phyloP scores from a whole-genome alignment of 2,888 invertebrate genomes.

The Yponomeuta sedellus region DNA sequence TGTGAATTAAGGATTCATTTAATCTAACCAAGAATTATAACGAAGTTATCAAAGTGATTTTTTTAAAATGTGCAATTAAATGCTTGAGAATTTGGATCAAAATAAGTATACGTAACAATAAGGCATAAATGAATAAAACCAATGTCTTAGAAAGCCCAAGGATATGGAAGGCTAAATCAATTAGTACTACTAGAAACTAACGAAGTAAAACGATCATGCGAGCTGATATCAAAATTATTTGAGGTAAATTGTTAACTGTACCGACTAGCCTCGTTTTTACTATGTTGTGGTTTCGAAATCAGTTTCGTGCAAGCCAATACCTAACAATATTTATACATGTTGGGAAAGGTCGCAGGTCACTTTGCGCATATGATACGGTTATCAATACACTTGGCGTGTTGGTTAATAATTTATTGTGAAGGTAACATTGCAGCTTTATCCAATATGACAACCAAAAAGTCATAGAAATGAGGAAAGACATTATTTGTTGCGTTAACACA shows the following conservation, averaged over 20 bases:
- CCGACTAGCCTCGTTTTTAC: not conserved
- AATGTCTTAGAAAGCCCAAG: conserved; percentile 39
- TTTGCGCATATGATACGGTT: conserved; percentile 17
- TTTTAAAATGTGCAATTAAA: no score
- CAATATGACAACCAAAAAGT: no score
- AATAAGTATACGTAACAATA: not conserved
- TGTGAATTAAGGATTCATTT: no score
- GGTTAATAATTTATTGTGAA: not conserved
- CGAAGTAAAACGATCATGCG: conserved; percentile 36
- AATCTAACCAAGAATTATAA: no score
- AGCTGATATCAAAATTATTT: conserved; percentile 23
- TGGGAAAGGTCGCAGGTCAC: conserved; percentile 39
- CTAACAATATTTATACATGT: conserved; percentile 16
- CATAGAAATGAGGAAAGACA: no score
- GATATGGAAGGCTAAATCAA: conserved; percentile 39
- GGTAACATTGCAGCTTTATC: not conserved
- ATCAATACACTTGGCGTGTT: not conserved
- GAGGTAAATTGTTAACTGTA: conserved; percentile 4
- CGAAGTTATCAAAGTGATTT: no score
- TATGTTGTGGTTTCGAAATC: conserved; percentile 43
- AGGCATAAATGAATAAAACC: conserved; percentile 15
- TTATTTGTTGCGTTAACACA: no score
- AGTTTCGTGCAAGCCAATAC: conserved; percentile 31
- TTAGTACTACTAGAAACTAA: conserved; percentile 26
- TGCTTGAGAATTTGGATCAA: not conserved